A percentile compares a stretch with the other conserved stretches of the same genome.
phyloP scores from a whole-genome alignment of 1,140 invertebrate genomes.

The Chrysopa pallens region DNA sequence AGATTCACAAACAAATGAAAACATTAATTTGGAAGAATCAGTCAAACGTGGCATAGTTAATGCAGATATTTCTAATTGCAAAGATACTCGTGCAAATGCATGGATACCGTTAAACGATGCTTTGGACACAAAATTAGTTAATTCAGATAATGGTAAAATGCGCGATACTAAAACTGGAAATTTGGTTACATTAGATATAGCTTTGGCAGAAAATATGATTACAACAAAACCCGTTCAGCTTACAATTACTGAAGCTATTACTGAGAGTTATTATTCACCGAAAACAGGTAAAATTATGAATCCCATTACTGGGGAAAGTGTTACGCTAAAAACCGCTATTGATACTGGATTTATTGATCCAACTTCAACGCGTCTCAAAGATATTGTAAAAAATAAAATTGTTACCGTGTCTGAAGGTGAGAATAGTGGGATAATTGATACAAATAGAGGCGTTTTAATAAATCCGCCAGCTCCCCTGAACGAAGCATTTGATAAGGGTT shows the following conservation, averaged over 20 bases:
- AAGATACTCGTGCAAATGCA: slow-evolving; percentile 49
- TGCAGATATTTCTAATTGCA: slow-evolving; percentile 63
- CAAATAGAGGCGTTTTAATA: slow-evolving; percentile 43
- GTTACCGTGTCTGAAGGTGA: slow-evolving; percentile 50
- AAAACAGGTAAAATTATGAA: slow-evolving; percentile 61
- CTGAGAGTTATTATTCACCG: slow-evolving; percentile 60
- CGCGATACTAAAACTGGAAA: slow-evolving; percentile 46
- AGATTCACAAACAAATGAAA: slow-evolving; percentile 49
- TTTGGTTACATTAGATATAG: slow-evolving; percentile 46
- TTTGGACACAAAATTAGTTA: slow-evolving; percentile 43
- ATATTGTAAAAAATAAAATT: slow-evolving; percentile 47
- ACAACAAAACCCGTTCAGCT: slow-evolving; percentile 48
- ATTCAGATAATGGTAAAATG: slow-evolving; percentile 44
- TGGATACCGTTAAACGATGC: slow-evolving; percentile 51
- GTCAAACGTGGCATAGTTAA: slow-evolving; percentile 64
- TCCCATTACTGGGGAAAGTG: slow-evolving; percentile 54
- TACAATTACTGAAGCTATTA: slow-evolving; percentile 54
- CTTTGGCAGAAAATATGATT: slow-evolving; percentile 46
- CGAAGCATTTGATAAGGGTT: slow-evolving; percentile 58
- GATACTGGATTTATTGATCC: slow-evolving; percentile 52
- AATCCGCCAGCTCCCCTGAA: slow-evolving; percentile 54
- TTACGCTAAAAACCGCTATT: slow-evolving; percentile 54
- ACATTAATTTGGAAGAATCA: slow-evolving; percentile 52
- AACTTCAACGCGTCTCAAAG: slow-evolving; percentile 48
- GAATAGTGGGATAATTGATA: slow-evolving; percentile 46